Evolutionary conservation across 1,140 invertebrate species (phyloP).

Genomic region (Arctopsyche grandis): DNA sequence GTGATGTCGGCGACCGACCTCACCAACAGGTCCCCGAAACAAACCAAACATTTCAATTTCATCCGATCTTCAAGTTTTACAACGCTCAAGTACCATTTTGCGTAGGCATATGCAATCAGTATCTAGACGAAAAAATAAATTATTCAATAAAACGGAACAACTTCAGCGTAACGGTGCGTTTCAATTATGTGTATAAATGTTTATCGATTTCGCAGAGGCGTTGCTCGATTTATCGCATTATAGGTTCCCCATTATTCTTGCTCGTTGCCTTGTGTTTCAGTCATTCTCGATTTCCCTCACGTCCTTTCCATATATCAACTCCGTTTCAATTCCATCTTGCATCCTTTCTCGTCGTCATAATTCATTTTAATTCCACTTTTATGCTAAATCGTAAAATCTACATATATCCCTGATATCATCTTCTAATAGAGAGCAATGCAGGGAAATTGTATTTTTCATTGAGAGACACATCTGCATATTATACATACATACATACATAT

Average conservation of each 20-base stretch:
- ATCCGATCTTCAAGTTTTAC: neutral
- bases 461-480: too few relatives aligned
- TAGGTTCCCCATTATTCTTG: conserved; percentile 4
- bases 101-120: too few relatives aligned
- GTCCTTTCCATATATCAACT: neutral
- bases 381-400: neutral
- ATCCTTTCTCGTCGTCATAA: neutral
- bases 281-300: conserved; percentile 11
- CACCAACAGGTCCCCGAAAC: conserved; percentile 21
- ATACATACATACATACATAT: too few relatives aligned
- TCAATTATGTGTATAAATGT: neutral
- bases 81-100: too few relatives aligned
- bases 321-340: neutral
- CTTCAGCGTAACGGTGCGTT: neutral
- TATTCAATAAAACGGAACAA: neutral
- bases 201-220: neutral
- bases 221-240: conserved; percentile 3
- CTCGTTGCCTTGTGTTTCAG: neutral
- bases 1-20: neutral
- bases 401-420: neutral
- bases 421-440: too few relatives aligned
- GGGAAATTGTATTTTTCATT: too few relatives aligned
- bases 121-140: neutral
- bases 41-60: conserved; percentile 1
- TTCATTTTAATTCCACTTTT: conserved; percentile 19